These are phyloP conservation scores for Buceros bicornis DNA, from an alignment of 2,797 vertebrate genomes.

Conservation along the genomic window DNA sequence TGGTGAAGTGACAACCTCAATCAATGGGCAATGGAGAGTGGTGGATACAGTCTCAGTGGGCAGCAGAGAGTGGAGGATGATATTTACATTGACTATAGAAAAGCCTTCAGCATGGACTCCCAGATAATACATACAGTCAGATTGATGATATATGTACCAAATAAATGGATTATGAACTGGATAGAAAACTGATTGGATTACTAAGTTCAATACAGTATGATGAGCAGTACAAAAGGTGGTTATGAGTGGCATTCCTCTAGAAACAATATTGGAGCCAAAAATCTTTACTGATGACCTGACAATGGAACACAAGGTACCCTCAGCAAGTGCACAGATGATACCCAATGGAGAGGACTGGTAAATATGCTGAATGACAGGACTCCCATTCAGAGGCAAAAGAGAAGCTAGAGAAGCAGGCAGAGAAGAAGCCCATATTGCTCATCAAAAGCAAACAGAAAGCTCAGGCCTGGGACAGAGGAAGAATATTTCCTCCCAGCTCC, in stretches of 20 bases:
- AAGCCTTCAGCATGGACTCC: background rate
- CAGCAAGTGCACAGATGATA: background rate
- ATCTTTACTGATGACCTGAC: background rate
- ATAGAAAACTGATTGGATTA: background rate
- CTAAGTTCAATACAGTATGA: background rate
- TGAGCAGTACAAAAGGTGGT: background rate
- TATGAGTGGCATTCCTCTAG: background rate
- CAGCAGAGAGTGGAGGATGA: background rate
- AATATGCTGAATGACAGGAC: background rate
- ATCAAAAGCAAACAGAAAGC: background rate
- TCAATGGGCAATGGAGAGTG: background rate
- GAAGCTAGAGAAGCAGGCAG: background rate
- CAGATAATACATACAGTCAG: background rate
- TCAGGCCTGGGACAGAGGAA: background rate
- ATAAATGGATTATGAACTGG: background rate
- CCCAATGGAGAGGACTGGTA: background rate
- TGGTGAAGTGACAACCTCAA: background rate
- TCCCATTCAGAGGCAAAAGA: background rate
- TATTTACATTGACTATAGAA: background rate
- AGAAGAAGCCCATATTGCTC: background rate
- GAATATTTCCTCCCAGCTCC: background rate
- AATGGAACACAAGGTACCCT: background rate
- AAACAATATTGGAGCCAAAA: background rate
- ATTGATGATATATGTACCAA: background rate
- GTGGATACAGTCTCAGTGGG: background rate